Percentiles rank a stretch among this genome's conserved stretches.
Conservation (phyloP, 2,113 vertebrate species). For the Chrysochloris asiatica region DNA sequence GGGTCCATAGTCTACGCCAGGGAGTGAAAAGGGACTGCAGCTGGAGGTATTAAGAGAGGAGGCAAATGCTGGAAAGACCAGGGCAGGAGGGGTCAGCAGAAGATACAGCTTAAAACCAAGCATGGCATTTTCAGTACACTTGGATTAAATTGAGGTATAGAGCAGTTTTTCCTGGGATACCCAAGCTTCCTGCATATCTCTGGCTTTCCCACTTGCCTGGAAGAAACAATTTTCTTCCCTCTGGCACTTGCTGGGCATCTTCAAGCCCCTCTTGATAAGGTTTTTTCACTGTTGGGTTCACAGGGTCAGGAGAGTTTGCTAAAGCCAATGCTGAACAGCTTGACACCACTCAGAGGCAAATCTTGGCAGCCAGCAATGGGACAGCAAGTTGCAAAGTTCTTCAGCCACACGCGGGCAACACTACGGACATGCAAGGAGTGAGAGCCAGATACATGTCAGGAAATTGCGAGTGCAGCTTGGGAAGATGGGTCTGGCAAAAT, state of each 20-base stretch:
- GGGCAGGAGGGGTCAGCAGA: not conserved
- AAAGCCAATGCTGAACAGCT: not conserved
- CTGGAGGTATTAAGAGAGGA: not conserved
- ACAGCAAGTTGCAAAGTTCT: not conserved
- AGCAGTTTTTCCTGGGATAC: not conserved
- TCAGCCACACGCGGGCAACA: not conserved
- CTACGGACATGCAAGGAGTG: not conserved
- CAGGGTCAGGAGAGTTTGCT: not conserved
- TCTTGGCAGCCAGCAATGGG: not conserved
- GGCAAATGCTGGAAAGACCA: not conserved
- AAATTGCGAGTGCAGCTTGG: not conserved
- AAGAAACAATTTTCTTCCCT: not conserved
- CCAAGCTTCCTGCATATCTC: not conserved
- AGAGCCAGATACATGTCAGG: not conserved
- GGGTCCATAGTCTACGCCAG: not conserved
- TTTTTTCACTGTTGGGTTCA: not conserved
- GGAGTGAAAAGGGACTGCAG: not conserved
- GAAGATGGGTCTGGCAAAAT: conserved; percentile 33
- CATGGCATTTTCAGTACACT: not conserved
- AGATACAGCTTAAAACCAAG: not conserved
- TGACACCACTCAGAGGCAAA: not conserved
- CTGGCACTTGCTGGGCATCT: not conserved
- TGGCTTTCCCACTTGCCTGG: not conserved
- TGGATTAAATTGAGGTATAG: not conserved
- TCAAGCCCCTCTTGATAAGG: not conserved